A percentile compares a stretch with the other conserved stretches of the same genome.
phyloP scores from a whole-genome alignment of 2,797 vertebrate genomes.

The Mallotus villosus region DNA sequence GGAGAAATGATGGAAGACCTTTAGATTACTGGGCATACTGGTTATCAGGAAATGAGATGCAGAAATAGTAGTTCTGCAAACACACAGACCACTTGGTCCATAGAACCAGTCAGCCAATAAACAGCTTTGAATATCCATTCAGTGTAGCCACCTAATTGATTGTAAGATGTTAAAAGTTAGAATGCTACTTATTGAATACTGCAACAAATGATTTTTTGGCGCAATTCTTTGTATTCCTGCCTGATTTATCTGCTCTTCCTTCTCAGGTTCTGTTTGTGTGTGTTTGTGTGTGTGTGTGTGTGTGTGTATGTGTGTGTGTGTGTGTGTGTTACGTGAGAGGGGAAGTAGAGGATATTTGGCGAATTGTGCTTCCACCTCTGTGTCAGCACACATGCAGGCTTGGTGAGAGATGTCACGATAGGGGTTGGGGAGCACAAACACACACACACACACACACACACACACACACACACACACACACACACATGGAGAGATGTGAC shows the following conservation, averaged over 20 bases:
- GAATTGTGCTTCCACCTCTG: slow-evolving; percentile 20
- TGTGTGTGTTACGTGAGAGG: slow-evolving; percentile 10
- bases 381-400: slow-evolving; percentile 40
- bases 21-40: no score
- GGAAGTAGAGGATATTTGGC: slow-evolving; percentile 23
- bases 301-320: slow-evolving; percentile 18
- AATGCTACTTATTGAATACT: no score
- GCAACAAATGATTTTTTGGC: no score
- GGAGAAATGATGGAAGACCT: background rate
- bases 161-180: no score
- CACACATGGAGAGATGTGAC: slow-evolving; percentile 31
- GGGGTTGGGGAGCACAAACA: background rate
- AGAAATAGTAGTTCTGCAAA: no score
- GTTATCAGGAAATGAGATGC: no score
- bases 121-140: no score
- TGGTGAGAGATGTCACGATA: slow-evolving; percentile 44
- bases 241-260: background rate
- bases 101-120: background rate
- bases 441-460: slow-evolving; percentile 15
- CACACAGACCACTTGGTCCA: background rate
- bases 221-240: background rate
- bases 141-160: no score
- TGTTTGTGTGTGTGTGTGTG: slow-evolving; percentile 11
- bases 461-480: slow-evolving; percentile 9
- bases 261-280: slow-evolving; percentile 6